These are phyloP conservation scores for Tragelaphus scriptus DNA, from an alignment of 2,113 vertebrate species.

Conservation along the genomic window DNA sequence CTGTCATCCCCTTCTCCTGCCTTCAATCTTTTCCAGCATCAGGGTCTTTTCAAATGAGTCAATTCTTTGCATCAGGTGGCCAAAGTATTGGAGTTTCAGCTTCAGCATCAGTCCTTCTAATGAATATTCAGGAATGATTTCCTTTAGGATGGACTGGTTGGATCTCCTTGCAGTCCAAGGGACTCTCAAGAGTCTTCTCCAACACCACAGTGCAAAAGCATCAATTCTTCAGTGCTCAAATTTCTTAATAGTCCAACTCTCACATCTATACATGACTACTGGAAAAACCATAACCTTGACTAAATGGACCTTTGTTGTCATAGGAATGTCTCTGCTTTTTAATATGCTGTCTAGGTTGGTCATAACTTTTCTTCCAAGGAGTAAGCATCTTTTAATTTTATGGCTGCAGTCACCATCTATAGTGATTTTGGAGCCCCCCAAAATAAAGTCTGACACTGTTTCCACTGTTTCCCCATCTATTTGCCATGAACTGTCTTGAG, in stretches of 20 bases:
- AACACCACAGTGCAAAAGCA: neutral
- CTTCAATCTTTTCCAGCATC: neutral
- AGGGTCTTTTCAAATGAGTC: neutral
- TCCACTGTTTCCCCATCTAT: neutral
- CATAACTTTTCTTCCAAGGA: neutral
- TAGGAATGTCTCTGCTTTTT: neutral
- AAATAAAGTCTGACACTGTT: neutral
- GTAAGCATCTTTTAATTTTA: neutral
- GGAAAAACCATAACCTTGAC: neutral
- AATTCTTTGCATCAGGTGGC: neutral
- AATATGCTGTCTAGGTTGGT: neutral
- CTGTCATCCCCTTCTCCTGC: neutral
- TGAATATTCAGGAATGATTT: neutral
- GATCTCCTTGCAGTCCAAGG: neutral
- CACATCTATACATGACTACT: neutral
- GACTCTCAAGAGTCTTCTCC: neutral
- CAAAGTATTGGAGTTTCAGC: neutral
- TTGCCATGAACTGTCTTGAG: neutral
- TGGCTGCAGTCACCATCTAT: neutral
- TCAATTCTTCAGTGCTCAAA: neutral
- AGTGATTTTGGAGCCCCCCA: no score
- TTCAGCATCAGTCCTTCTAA: neutral
- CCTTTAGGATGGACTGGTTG: neutral
- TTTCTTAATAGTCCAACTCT: neutral
- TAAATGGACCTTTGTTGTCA: neutral